phyloP scores from a whole-genome alignment of 2,113 vertebrate species.

The Zapornia atra region DNA sequence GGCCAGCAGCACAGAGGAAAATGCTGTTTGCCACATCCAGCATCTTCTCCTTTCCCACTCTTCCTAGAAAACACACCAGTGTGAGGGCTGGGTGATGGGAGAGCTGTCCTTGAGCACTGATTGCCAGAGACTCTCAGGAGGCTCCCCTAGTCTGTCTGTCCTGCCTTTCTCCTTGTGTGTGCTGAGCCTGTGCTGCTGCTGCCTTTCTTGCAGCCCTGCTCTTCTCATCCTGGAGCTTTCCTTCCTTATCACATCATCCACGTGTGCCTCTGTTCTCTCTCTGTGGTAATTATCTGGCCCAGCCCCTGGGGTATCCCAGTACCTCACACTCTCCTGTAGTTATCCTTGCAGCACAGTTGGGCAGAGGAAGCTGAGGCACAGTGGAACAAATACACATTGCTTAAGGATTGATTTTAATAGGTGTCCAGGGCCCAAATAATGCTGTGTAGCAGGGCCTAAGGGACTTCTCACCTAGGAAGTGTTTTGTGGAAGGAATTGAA shows the following conservation, averaged over 20 bases:
- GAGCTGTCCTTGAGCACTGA: not conserved
- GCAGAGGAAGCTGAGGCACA: slow-evolving; percentile 60
- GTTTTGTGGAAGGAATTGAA: slow-evolving; percentile 45
- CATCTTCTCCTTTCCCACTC: not conserved
- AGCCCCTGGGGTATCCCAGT: not conserved
- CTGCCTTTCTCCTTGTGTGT: slow-evolving; percentile 19
- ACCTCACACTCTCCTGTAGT: slow-evolving; percentile 69
- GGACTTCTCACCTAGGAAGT: slow-evolving; percentile 67
- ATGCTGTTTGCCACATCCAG: not conserved
- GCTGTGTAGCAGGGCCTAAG: slow-evolving; percentile 6
- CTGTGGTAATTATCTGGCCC: slow-evolving; percentile 60
- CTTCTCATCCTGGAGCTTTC: not conserved
- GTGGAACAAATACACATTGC: slow-evolving; percentile 39
- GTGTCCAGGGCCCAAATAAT: slow-evolving; percentile 53
- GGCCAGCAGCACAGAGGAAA: not conserved
- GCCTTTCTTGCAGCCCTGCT: not conserved
- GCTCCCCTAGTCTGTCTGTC: not conserved
- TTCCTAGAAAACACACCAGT: not conserved
- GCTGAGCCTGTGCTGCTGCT: not conserved
- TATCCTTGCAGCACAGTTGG: slow-evolving; percentile 68
- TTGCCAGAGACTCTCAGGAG: not conserved
- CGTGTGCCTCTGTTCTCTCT: slow-evolving; percentile 28
- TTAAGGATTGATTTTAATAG: slow-evolving; percentile 61
- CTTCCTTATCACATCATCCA: slow-evolving; percentile 46
- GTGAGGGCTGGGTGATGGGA: not conserved